Base-by-base conservation (phyloP, 2,113 vertebrate species). In the Thymallus thymallus region DNA sequence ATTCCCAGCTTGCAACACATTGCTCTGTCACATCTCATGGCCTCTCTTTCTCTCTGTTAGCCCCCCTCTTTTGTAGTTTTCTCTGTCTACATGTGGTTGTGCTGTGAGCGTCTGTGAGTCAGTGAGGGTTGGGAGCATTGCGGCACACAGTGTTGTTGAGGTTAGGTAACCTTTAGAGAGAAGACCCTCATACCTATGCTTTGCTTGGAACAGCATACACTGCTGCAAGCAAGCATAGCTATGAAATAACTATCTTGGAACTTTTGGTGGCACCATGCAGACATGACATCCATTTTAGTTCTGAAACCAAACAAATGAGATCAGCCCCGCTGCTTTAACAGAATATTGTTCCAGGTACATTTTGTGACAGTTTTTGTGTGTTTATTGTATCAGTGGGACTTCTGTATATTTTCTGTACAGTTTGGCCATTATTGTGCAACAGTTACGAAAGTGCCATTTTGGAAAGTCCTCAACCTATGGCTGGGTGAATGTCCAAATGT, bases 1-100 rank as follows among this genome's bases (percentile, higher is more conserved):
- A 84, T 91, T 88, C 88, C 89, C 88, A 79, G 80, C 71, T 55
- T 22, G 64, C 75, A 73, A 82, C 61, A 22, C 24, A 22, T 51
- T 16, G 6, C 61, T 58, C 45, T 72, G 10, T 78, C 56, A 18
- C 10, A 69, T 56, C 82, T 74, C 73, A 77, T 73, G 78, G 76
- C 78, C 56, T n/a, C 30, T 22, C 60, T 12, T 10, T 23, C 14
- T 63, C 61, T 13, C 61, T 26, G n/a, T 13, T 26, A 0, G 4
- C 0, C 32, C 30, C 18, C 5, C 65, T 68, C 32, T 22, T 20
- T 46, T 83, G 83, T 77, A 81, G 85, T 80, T 82, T 13, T 56
- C 4, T 46, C 71, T 68, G 69, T 82, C 85, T 78, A 82, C 88
- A 35, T 75, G 78, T 46, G 80, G 78, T 78, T 58, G 83, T 41